Conservation (phyloP, 2,888 invertebrate species). For the Tipula confusa region DNA sequence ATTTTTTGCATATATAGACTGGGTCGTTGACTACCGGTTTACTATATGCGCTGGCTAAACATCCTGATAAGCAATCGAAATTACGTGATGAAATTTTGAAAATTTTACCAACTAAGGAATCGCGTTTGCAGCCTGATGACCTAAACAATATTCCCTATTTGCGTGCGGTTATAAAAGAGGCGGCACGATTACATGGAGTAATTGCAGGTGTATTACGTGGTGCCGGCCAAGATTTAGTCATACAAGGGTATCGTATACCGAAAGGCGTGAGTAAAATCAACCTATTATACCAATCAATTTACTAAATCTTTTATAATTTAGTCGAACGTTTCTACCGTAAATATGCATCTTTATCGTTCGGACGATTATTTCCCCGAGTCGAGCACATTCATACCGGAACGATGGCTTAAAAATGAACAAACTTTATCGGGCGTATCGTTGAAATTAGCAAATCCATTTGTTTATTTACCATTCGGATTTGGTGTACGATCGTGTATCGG, state of each 20-base stretch:
- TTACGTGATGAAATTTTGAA: slow-evolving; percentile 56
- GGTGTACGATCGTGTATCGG: neutral
- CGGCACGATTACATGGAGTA: slow-evolving; percentile 58
- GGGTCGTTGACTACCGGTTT: slow-evolving; percentile 50
- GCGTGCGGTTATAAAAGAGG: slow-evolving; percentile 67
- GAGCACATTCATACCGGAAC: slow-evolving; percentile 60
- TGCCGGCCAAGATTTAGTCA: slow-evolving; percentile 54
- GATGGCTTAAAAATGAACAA: slow-evolving; percentile 54
- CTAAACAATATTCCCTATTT: slow-evolving; percentile 55
- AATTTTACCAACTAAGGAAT: slow-evolving; percentile 45
- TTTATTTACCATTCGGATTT: slow-evolving; percentile 42
- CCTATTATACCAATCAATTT: neutral
- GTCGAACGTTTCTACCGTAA: slow-evolving; percentile 36
- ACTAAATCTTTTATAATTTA: neutral
- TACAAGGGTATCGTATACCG: slow-evolving; percentile 60
- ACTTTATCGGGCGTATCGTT: slow-evolving; percentile 37
- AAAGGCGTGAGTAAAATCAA: slow-evolving; percentile 51
- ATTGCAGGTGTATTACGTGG: slow-evolving; percentile 55
- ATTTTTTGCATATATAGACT: slow-evolving; percentile 46
- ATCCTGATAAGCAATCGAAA: slow-evolving; percentile 61
- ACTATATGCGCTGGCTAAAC: slow-evolving; percentile 58
- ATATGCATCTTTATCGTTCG: slow-evolving; percentile 42
- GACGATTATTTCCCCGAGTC: slow-evolving; percentile 58
- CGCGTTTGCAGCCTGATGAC: slow-evolving; percentile 46
- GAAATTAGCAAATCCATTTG: slow-evolving; percentile 41